Evolutionary conservation across 2,797 vertebrate genomes (phyloP), one percentile per base, ranked within the genome.

Genomic region (Epinephelus awoara): DNA sequence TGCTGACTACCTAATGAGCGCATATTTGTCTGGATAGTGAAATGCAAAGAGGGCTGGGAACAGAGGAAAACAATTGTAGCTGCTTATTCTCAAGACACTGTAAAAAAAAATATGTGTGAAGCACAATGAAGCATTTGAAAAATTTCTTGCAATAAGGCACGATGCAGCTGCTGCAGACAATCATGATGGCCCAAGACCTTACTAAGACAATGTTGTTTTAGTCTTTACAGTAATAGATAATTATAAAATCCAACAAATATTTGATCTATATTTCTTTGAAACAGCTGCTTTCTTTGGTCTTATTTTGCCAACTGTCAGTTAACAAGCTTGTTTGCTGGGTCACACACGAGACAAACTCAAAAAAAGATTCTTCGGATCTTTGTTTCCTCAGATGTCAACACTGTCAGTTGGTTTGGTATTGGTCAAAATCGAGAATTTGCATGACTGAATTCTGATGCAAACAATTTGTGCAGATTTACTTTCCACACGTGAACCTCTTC

Each of bases 1-100:
- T 68, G 67, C n/a, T 29, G 72, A 79, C 68, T 80, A 64, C 57
- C 27, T 79, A 51, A 66, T 71, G 66, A 82, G 64, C n/a, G 51
- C 17, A 17, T 51, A 73, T 82, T 46, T 50, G 38, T 77, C 67
- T n/a, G 25, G 25, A 14, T 44, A 8, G 21, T 19, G 27, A 49
- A 66, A 1, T 18, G 42, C 56, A 64, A 49, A 27, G 25, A 50
- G 18, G 51, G 21, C 42, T 21, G 38, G 51, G 17, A 44, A 38
- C 8, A 56, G 21, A 64, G 29, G 6, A 49, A 74, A 70, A 40
- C 19, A 12, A 46, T 44, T 29, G 3, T 1, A 52, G 17, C 27
- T 49, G 14, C 5, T 59, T 72, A 14, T 75, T 61, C 8, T 46
- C 9, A 47, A 84, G 51, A 51, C 7, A 34, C 6, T 38, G 19